Conservation (phyloP, 2,113 vertebrate species). For the Sturnira hondurensis region DNA sequence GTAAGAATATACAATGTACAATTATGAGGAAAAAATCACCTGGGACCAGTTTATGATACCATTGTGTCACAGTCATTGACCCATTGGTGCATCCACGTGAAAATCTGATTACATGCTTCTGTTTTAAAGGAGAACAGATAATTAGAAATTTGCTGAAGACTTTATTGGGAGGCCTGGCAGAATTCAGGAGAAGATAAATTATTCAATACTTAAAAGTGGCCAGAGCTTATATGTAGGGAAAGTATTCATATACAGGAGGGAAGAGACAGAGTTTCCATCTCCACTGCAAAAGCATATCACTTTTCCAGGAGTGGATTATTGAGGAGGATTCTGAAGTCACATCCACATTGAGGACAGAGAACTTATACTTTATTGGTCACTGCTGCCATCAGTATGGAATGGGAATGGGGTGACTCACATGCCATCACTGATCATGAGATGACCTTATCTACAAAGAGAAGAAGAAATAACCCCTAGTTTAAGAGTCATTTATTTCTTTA, state of each 20-base stretch:
- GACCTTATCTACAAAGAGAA: neutral
- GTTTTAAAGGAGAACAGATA: neutral
- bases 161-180: neutral
- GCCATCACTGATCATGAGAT: neutral
- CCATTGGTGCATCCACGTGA: fast-evolving
- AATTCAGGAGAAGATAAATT: neutral
- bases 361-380: neutral
- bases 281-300: neutral
- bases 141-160: neutral
- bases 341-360: neutral
- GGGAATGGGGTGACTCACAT: fast-evolving
- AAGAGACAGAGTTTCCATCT: neutral
- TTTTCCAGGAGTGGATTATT: neutral
- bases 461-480: neutral
- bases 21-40: neutral
- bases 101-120: neutral
- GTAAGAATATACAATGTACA: neutral
- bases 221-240: neutral
- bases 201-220: neutral
- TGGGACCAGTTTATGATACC: neutral
- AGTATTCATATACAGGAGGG: neutral
- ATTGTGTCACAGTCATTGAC: neutral
- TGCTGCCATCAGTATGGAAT: neutral
- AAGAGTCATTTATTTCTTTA: no score
- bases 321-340: neutral